Base-by-base conservation (phyloP, 2,888 invertebrate genomes). In the Andrena camellia region DNA sequence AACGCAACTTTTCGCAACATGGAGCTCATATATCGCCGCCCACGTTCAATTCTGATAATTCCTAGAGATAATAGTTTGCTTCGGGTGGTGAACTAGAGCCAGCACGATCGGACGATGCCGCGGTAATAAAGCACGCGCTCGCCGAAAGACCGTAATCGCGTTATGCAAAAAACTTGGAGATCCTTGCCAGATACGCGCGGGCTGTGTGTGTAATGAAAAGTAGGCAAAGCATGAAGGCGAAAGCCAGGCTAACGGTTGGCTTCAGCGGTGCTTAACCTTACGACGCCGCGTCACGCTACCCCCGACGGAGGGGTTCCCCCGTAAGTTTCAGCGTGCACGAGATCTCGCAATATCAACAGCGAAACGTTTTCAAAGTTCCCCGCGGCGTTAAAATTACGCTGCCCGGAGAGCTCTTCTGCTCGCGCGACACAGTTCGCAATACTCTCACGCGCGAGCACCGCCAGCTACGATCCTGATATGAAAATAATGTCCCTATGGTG, bases 271-370 rank as follows among this genome's bases (percentile, higher is more conserved):
- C 81, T 88, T 90, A 87, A 90, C 86, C 88, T 90, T 90, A 89
- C 83, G 89, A 87, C 81, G 81, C 75, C 76, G 78, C 80, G 81
- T 88, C 89, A 89, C 89, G 89, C 89, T 82, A 90, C 77, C 64
- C 76, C 71, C 62, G 63, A 77, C 70, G 68, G 42, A 78, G 59
- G 74, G 66, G 69, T 70, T 75, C 35, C 66, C 29, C 50, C 42
- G 33, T 81, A 83, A 85, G 76, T 78, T 85, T 71, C 69, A 33
- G 35, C 60, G 76, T 8, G 75, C 89, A 89, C 87, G 89, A 77
- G 70, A 87, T 87, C 86, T 54, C 48, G 80, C 78, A 81, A 84
- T 88, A 88, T 81, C 83, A 79, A 74, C 82, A 69, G 31, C 31
- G 50, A 83, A 83, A 83, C 78, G 71, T 81, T 83, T 81, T 69